A percentile compares a stretch with the other conserved stretches of the same genome.
Conservation (phyloP, 2,888 invertebrate species). For the Gastrophysa polygoni region DNA sequence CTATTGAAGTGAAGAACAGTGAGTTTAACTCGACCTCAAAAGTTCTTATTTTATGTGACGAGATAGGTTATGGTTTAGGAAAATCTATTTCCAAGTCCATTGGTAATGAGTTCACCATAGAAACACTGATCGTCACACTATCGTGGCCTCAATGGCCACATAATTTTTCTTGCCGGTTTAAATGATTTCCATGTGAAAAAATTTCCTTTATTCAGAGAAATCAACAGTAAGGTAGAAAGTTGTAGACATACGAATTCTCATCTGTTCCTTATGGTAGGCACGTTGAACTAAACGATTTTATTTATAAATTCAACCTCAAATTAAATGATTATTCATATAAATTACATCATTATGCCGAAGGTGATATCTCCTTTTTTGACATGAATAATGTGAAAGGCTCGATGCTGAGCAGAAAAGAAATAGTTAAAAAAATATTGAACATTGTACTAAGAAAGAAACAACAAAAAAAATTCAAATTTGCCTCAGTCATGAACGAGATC, state of each 20-base stretch:
- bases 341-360: background rate
- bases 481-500: no score
- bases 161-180: background rate
- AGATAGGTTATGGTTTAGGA: constrained; percentile 6
- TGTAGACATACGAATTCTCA: background rate
- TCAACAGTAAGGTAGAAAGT: background rate
- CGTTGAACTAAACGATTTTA: background rate
- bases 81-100: background rate
- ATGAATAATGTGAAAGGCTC: no score
- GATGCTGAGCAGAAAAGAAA: no score
- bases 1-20: background rate
- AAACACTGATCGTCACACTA: background rate
- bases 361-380: constrained; percentile 3
- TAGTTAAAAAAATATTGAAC: no score
- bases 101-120: background rate
- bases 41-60: constrained; percentile 4
- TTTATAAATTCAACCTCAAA: no score
- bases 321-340: no score
- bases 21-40: background rate
- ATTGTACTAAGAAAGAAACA: no score
- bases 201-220: background rate
- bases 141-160: background rate
- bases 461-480: no score
- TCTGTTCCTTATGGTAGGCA: background rate
- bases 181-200: constrained; percentile 2